Conservation (phyloP, 2,797 vertebrate genomes). For the Picus viridis region DNA sequence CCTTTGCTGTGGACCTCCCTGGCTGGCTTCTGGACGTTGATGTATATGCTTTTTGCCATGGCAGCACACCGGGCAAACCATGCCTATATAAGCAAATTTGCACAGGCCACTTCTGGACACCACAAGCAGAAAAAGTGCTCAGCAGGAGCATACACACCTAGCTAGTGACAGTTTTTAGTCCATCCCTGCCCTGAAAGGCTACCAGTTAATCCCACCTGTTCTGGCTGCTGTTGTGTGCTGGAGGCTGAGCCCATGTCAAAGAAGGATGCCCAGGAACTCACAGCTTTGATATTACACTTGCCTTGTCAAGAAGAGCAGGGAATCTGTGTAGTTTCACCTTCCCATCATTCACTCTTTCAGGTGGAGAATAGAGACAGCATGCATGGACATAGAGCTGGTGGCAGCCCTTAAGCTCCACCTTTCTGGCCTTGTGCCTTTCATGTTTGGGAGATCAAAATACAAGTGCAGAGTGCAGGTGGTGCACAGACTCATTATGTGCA, state of each 20-base stretch:
- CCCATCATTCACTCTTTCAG: background rate
- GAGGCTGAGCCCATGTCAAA: background rate
- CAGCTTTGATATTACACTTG: background rate
- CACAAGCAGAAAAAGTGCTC: background rate
- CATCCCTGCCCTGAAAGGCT: background rate
- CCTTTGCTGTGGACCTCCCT: background rate
- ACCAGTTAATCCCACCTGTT: fast-evolving
- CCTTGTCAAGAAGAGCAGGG: background rate
- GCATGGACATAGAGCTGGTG: background rate
- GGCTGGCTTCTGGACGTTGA: background rate
- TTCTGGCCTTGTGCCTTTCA: background rate
- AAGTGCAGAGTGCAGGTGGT: background rate
- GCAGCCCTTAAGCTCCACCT: background rate
- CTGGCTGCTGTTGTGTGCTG: background rate
- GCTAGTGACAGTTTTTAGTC: background rate
- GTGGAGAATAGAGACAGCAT: background rate
- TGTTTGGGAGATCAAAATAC: background rate
- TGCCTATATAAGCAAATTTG: background rate
- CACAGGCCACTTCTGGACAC: background rate
- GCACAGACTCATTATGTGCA: background rate
- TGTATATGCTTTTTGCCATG: background rate
- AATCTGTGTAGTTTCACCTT: background rate
- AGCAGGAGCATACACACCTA: background rate
- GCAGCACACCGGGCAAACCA: background rate
- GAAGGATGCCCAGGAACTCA: background rate